Evolutionary conservation across 2,113 vertebrate species (phyloP).

Genomic region (Syrmaticus mikado): DNA sequence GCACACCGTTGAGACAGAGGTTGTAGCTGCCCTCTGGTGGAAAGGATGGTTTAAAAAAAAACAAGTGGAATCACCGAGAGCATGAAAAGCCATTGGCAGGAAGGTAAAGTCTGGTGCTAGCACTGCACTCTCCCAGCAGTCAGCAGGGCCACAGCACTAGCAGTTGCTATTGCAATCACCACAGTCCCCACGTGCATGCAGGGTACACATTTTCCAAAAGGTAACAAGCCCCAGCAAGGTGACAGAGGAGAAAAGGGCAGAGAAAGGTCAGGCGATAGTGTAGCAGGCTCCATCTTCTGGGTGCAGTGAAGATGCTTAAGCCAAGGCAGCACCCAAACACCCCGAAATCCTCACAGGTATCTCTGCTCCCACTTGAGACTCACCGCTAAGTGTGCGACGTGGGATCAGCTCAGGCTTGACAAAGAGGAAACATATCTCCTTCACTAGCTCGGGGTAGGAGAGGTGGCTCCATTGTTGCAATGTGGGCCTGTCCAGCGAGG

Average conservation of each 20-base stretch:
- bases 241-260: neutral
- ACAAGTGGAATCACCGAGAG: rapidly evolving
- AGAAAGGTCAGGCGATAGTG: neutral
- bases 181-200: neutral
- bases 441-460: constrained; percentile 84
- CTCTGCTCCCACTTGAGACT: neutral
- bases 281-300: neutral
- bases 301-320: rapidly evolving
- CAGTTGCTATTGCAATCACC: rapidly evolving
- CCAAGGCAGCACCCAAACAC: neutral
- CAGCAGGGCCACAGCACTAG: neutral
- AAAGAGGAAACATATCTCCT: constrained; percentile 87
- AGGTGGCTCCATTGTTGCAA: constrained; percentile 81
- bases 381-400: constrained; percentile 78
- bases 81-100: rapidly evolving
- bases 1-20: rapidly evolving
- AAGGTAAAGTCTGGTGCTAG: neutral
- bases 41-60: neutral
- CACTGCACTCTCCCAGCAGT: neutral
- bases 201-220: neutral
- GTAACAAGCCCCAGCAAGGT: neutral
- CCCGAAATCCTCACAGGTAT: rapidly evolving
- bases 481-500: constrained; percentile 74
- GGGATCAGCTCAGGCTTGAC: constrained; percentile 81
- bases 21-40: constrained; percentile 57